A percentile compares a stretch with the other conserved stretches of the same genome.
phyloP scores from a whole-genome alignment of 37 sponge, comb jelly and placozoan genomes.

The Agelas oroides region DNA sequence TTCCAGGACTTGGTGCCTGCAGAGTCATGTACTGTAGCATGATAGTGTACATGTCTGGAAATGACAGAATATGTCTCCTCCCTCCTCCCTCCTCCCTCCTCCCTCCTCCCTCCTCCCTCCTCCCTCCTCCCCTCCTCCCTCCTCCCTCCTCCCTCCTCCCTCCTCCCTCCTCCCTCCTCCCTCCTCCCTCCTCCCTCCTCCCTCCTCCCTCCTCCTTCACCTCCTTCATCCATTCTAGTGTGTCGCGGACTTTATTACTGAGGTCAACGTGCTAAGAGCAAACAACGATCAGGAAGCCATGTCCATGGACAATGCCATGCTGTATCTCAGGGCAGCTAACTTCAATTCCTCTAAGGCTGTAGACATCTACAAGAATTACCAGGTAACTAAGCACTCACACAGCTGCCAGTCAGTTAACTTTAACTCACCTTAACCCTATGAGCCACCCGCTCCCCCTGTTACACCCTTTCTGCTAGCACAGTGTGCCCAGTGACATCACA shows the following conservation, averaged over 20 bases:
- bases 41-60: too few relatives aligned
- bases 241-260: constrained; percentile 19
- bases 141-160: neutral
- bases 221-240: constrained; percentile 7
- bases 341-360: constrained; percentile 38
- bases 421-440: too few relatives aligned
- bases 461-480: too few relatives aligned
- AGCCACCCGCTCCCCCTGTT: too few relatives aligned
- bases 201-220: too few relatives aligned
- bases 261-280: constrained; percentile 31
- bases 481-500: too few relatives aligned
- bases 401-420: too few relatives aligned
- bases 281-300: constrained; percentile 8
- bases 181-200: neutral
- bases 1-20: too few relatives aligned
- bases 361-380: constrained; percentile 60
- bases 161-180: neutral
- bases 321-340: constrained; percentile 45
- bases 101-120: too few relatives aligned
- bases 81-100: too few relatives aligned
- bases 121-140: neutral
- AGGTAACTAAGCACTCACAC: constrained; percentile 28
- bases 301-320: constrained; percentile 24
- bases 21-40: too few relatives aligned
- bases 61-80: too few relatives aligned